Evolutionary conservation across 2,888 invertebrate species (phyloP).

Genomic region (Encarsia formosa): DNA sequence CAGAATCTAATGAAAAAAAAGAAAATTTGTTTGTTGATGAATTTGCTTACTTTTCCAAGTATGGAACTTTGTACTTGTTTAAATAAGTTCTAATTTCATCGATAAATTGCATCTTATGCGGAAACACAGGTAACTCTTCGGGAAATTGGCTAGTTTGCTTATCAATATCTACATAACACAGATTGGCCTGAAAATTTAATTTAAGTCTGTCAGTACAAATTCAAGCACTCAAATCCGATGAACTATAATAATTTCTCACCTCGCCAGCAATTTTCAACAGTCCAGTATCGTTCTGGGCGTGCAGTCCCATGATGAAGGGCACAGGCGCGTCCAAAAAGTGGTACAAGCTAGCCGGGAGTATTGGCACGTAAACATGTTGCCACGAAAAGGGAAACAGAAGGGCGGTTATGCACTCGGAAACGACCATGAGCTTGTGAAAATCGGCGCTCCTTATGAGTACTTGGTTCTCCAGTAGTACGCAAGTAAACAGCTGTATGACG

Average conservation of each 20-base stretch:
- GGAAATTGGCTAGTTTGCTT: conserved; percentile 88
- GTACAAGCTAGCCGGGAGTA: conserved; percentile 88
- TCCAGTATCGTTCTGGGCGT: conserved; percentile 51
- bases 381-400: conserved; percentile 92
- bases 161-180: conserved; percentile 96
- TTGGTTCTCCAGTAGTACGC: conserved; percentile 94
- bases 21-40: too few relatives aligned
- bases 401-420: conserved; percentile 88
- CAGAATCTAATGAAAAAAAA: neutral
- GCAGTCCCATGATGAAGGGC: conserved; percentile 95
- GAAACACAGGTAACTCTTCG: conserved; percentile 91
- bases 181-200: conserved; percentile 76
- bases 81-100: conserved; percentile 68
- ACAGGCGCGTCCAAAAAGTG: conserved; percentile 99
- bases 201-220: too few relatives aligned
- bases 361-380: conserved; percentile 98
- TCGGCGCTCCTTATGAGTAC: conserved; percentile 91
- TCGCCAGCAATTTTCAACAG: conserved; percentile 52
- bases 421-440: conserved; percentile 92
- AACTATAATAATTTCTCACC: conserved; percentile 36
- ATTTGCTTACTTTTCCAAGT: conserved; percentile 46
- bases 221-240: neutral
- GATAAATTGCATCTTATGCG: conserved; percentile 81
- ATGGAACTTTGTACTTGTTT: conserved; percentile 60
- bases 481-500: conserved; percentile 88